These are phyloP conservation scores for Phoenoteleia sp. DNA, from an alignment of 2,888 invertebrate species.

Conservation along the genomic window DNA sequence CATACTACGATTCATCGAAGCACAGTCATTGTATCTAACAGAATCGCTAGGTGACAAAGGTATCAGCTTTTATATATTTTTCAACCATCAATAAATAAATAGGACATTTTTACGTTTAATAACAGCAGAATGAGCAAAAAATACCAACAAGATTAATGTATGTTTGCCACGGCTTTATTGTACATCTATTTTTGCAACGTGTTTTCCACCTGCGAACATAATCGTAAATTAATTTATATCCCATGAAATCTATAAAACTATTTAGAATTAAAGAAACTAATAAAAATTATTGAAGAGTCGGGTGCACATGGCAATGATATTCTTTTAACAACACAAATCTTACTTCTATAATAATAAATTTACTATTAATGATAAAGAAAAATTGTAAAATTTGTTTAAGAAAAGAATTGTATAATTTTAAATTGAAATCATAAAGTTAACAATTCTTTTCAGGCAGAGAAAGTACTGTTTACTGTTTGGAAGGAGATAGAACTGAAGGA, in stretches of 20 bases:
- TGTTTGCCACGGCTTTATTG: constrained; percentile 33
- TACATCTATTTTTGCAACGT: constrained; percentile 29
- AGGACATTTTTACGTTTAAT: too few species aligned
- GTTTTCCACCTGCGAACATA: constrained; percentile 8
- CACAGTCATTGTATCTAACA: too few species aligned
- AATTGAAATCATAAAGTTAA: too few species aligned
- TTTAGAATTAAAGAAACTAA: too few species aligned
- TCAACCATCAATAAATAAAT: constrained; percentile 7
- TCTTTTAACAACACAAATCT: too few species aligned
- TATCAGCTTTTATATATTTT: constrained; percentile 22
- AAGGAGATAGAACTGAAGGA: constrained; percentile 79
- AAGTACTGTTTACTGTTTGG: constrained; percentile 89
- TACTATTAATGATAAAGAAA: not conserved
- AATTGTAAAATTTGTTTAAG: not conserved
- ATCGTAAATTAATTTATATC: not conserved
- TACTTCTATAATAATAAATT: too few species aligned
- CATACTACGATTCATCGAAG: too few species aligned
- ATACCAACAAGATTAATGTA: constrained; percentile 31
- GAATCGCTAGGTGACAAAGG: too few species aligned
- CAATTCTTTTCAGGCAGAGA: constrained; percentile 93
- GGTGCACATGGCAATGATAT: too few species aligned
- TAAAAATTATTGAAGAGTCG: too few species aligned
- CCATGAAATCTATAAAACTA: too few species aligned
- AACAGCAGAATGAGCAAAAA: not conserved
- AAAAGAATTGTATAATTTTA: too few species aligned